Base-by-base conservation (phyloP, 2,888 invertebrate genomes). In the Tetrapedia diversipes region DNA sequence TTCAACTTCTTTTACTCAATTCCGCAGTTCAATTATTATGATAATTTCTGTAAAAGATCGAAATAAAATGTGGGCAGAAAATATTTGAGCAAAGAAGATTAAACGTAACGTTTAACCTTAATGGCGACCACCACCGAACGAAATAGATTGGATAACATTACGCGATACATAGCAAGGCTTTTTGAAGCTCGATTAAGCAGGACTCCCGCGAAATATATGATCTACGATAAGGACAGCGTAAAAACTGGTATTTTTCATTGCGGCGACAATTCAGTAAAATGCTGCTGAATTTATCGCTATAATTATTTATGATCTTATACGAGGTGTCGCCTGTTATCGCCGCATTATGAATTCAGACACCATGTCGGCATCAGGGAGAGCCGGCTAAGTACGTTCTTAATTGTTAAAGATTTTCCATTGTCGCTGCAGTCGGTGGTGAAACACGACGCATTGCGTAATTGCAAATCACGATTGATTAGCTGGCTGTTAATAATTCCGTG, bases 351-450 rank as follows among this genome's bases (percentile, higher is more conserved):
- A 54, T 54, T 68, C 72, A 63, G 34, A 41, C 66, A 49, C 19
- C 29, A 59, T 11, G 1, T 29, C 47, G 16, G 24, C 37, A 27
- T 32, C 27, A 16, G 2, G 39, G 43, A 49, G 51, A 54, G 56
- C 54, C 2, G 37, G 61, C 16, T 27, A 27, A 14, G 32, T 43
- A 10, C 8, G 27, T 63, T 71, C 60, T 75, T 79, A 75, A 80
- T 76, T 65, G 71, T 54, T 43, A 63, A 63, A 47, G 59, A 67
- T 76, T 75, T 67, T 43, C 75, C 56, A 53, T 78, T 70, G 65
- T 78, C 78, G 24, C 32, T 73, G 19, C n/a, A 19, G 24, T 10
- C 11, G 45, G 43, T 39, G 51, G 45, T 43, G 54, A 61, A 37
- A 53, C 49, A 37, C 57, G 51, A 24, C 45, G 29, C 1, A 19